Evolutionary conservation across 2,888 invertebrate species (phyloP).

Genomic region (Ectemnius cavifrons): DNA sequence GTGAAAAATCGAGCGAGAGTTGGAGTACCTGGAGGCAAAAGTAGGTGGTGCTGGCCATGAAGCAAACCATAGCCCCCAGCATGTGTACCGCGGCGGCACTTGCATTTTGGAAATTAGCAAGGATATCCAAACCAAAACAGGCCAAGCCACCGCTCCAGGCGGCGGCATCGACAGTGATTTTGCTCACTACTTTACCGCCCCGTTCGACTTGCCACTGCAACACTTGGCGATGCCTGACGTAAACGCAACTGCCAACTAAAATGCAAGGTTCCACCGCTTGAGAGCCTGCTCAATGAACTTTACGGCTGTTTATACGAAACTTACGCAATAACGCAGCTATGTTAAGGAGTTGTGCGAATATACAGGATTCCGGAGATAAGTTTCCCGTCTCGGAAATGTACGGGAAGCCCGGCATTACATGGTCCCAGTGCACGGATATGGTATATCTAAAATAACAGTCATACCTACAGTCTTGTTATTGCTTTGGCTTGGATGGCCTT

Average conservation of each 20-base stretch:
- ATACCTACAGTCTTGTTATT: slow-evolving; percentile 19
- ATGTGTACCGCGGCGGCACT: slow-evolving; percentile 80
- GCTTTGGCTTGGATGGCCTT: slow-evolving; percentile 41
- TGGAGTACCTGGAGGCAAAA: slow-evolving; percentile 79
- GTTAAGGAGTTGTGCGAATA: slow-evolving; percentile 82
- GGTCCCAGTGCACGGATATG: slow-evolving; percentile 78
- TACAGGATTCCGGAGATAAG: slow-evolving; percentile 82
- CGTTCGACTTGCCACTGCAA: slow-evolving; percentile 71
- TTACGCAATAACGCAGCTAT: slow-evolving; percentile 79
- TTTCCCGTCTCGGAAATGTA: slow-evolving; percentile 83
- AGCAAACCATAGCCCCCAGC: slow-evolving; percentile 81
- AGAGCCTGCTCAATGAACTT: too few relatives aligned
- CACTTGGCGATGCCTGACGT: slow-evolving; percentile 81
- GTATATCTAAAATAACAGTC: slow-evolving; percentile 35
- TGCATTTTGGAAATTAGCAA: slow-evolving; percentile 83
- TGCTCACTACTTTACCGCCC: slow-evolving; percentile 58
- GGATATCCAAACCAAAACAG: slow-evolving; percentile 80
- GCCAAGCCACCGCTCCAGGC: slow-evolving; percentile 79
- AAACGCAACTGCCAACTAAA: slow-evolving; percentile 79
- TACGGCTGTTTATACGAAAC: slow-evolving; percentile 50
- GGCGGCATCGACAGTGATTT: slow-evolving; percentile 64
- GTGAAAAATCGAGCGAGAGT: too few relatives aligned
- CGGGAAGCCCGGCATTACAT: slow-evolving; percentile 80
- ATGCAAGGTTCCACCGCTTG: neutral
- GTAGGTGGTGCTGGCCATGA: slow-evolving; percentile 80